Conservation (phyloP, 2,113 vertebrate genomes). For the Taxidea taxus region DNA sequence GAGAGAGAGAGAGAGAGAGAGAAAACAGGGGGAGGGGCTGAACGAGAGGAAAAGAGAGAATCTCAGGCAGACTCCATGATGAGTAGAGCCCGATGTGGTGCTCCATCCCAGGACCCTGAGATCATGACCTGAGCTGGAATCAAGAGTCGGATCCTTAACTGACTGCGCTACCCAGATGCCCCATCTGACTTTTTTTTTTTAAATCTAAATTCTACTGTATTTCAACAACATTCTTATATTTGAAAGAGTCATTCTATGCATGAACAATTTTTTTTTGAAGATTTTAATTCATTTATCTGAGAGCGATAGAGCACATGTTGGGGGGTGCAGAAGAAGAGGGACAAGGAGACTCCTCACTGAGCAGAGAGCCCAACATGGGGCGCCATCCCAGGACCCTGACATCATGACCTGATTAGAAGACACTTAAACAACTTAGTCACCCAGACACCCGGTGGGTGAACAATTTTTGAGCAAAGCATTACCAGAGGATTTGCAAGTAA, state of each 20-base stretch:
- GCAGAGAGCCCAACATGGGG: no score
- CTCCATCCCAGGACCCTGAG: neutral
- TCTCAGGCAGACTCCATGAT: neutral
- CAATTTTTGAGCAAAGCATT: neutral
- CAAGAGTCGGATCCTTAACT: neutral
- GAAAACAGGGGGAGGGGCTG: neutral
- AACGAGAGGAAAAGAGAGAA: neutral
- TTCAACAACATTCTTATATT: neutral
- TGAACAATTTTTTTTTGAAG: neutral
- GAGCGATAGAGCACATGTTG: no score
- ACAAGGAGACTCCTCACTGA: no score
- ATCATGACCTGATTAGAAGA: neutral
- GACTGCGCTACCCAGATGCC: neutral
- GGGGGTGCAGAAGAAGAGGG: no score
- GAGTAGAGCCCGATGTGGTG: neutral
- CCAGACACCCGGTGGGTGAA: neutral
- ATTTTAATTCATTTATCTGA: neutral
- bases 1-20: neutral
- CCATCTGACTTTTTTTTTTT: neutral
- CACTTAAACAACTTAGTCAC: neutral
- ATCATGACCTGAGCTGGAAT: neutral
- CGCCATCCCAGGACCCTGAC: neutral
- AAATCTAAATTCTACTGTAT: neutral
- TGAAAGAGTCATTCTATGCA: neutral
- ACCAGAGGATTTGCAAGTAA: neutral